Evolutionary conservation across 2,113 vertebrate species (phyloP), one percentile per base, ranked within the genome.

Genomic region (Apaloderma vittatum): DNA sequence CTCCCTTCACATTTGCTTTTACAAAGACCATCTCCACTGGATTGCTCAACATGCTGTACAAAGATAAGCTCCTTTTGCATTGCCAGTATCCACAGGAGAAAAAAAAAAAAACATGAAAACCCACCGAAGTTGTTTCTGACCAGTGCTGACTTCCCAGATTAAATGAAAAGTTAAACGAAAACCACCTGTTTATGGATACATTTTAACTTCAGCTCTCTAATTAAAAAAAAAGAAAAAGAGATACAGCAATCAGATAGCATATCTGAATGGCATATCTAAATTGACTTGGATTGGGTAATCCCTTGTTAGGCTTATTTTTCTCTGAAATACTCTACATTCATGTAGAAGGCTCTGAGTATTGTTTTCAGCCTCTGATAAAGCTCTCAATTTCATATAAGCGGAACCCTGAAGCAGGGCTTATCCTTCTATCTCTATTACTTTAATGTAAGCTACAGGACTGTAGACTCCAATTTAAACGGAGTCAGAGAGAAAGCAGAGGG

Each of bases 251-350:
- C 82, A 90, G 61, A 86, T 12, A 68, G 65, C 1, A 0, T 24
- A 93, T 90, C 88, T 79, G 61, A 75, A 72, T 1, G 17, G 34
- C 16, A 1, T 8, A 93, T 94, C 86, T 83, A 80, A 95, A 94
- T 37, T 67, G 76, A 27, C 76, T 89, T 40, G 68, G 29, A 29
- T 55, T 84, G 74, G 68, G 76, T 86, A 94, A 96, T 89, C 91
- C 49, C 3, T 36, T 30, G 21, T 72, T 46, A 92, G 83, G 83
- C 76, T 92, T 13, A 75, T 87, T 95, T 92, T 86, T 75, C 68
- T 91, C 82, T 74, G 75, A 52, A 80, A 71, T 27, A 46, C 37
- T 71, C 74, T 3, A n/a, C 36, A 15, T 63, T 77, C 40, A 52
- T 0, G 2, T 52, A 2, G 36, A 81, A 86, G 30, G 61, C 75